Conservation (phyloP, 2,113 vertebrate species). For the Passer domesticus region DNA sequence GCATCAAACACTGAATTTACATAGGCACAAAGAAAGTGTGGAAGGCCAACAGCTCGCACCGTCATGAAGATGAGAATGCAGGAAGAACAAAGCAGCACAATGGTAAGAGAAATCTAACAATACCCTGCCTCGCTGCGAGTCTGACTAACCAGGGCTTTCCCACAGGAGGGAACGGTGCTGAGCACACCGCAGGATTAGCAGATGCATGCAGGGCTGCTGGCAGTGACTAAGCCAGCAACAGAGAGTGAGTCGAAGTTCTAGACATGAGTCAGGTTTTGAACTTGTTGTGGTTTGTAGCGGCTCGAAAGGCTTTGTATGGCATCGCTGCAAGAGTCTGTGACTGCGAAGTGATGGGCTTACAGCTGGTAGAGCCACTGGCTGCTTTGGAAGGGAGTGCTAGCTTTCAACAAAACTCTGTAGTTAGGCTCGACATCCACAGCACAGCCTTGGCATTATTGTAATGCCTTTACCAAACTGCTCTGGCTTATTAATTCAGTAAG, state of each 20-base stretch:
- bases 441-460: not conserved
- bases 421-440: not conserved
- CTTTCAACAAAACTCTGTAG: not conserved
- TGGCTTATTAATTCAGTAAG: not conserved
- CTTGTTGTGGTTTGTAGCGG: conserved; percentile 25
- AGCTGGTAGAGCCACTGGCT: not conserved
- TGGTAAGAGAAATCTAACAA: conserved; percentile 58
- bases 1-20: conserved; percentile 59
- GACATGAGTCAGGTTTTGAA: conserved; percentile 41
- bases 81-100: conserved; percentile 32
- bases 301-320: not conserved
- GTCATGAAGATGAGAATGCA: conserved; percentile 18
- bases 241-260: not conserved
- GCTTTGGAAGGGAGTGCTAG: not conserved
- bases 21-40: conserved; percentile 31
- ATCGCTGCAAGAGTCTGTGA: not conserved
- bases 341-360: not conserved
- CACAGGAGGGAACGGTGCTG: not conserved
- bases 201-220: conserved; percentile 29
- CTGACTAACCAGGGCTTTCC: conserved; percentile 53
- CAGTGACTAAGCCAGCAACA: conserved; percentile 2
- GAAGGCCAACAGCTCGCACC: not conserved
- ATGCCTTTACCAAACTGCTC: not conserved
- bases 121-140: not conserved
- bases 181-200: conserved; percentile 35